Base-by-base conservation (phyloP, 2,888 invertebrate genomes). In the Trichogramma dendrolimi region DNA sequence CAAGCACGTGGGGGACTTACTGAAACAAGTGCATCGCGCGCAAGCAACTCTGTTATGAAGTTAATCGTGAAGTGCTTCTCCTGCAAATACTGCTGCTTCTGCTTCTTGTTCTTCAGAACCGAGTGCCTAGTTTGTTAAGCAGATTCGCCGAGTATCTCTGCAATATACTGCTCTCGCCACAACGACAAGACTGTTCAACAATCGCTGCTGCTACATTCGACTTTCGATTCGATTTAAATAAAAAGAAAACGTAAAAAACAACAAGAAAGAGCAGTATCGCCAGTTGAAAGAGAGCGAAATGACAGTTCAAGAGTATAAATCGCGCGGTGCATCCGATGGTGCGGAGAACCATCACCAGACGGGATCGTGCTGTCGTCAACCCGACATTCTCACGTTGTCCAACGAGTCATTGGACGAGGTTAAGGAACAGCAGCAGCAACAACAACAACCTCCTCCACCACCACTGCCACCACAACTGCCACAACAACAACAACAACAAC, bases 241-340 rank as follows among this genome's bases (percentile, higher is more conserved):
- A 27, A 27, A 27, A 27, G 27, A 27, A 27, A 27, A 27, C 27
- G 27, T 27, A 27, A 27, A 27, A 2, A 27, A 27, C 27, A 2
- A 27, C 3, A 27, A 1, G 27, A 27, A 27, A 27, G 3, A 27
- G 27, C 27, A 27, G 27, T 27, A 27, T 27, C 27, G 27, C 1
- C 27, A 1, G 27, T 27, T 27, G 27, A 27, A 27, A 27, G 27
- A 2, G 27, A 27, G 27, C 27, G 27, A 27, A 27, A 84, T 84
- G 83, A 83, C 83, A 68, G 83, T 84, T 65, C 83, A 84, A 74
- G 83, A 84, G 74, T 81, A 81, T 69, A 83, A 82, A 71, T 82
- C 83, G 69, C 81, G 82, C 41, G 58, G 62, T 41, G 59, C 50
- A 43, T 42, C 55, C 39, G 75, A 81, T 60, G 82, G 82, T 72